Evolutionary conservation across 2,888 invertebrate genomes (phyloP).

Genomic region (Plebejus melissa): DNA sequence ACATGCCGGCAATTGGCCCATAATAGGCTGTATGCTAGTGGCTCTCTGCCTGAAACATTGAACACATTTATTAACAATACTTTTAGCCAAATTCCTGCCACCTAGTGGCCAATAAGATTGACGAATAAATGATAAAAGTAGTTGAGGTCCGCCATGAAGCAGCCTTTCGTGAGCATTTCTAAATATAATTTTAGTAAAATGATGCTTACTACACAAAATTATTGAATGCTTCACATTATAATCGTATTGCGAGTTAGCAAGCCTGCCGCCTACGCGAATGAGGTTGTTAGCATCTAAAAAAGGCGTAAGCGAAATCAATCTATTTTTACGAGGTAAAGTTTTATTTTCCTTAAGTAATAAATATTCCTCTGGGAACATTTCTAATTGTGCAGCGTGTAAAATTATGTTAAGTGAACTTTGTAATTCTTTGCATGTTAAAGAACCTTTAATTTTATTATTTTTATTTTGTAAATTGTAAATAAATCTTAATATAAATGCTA

Average conservation of each 20-base stretch:
- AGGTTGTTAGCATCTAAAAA: constrained; percentile 15
- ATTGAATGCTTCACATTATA: constrained; percentile 22
- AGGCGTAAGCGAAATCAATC: neutral
- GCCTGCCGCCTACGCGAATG: constrained; percentile 20
- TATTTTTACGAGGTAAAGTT: constrained; percentile 7
- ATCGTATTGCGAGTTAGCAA: constrained; percentile 13
- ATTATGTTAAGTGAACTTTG: constrained; percentile 14
- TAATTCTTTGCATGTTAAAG: neutral
- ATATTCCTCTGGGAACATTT: neutral
- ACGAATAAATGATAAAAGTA: too few species aligned
- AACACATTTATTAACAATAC: constrained; percentile 10
- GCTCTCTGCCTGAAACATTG: constrained; percentile 26
- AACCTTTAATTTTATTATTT: neutral
- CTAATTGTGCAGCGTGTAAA: neutral
- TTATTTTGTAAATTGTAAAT: constrained; percentile 21
- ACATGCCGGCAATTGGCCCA: constrained; percentile 25
- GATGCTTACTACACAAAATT: constrained; percentile 15
- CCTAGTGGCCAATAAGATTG: too few species aligned
- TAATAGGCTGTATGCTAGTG: constrained; percentile 26
- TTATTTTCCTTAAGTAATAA: neutral
- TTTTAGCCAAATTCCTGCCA: neutral
- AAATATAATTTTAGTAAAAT: too few species aligned
- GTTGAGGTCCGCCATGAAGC: too few species aligned
- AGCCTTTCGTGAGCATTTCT: too few species aligned
- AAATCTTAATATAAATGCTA: constrained; percentile 20